Evolutionary conservation across 2,797 vertebrate species (phyloP).

Genomic region (Galaxias olidus): DNA sequence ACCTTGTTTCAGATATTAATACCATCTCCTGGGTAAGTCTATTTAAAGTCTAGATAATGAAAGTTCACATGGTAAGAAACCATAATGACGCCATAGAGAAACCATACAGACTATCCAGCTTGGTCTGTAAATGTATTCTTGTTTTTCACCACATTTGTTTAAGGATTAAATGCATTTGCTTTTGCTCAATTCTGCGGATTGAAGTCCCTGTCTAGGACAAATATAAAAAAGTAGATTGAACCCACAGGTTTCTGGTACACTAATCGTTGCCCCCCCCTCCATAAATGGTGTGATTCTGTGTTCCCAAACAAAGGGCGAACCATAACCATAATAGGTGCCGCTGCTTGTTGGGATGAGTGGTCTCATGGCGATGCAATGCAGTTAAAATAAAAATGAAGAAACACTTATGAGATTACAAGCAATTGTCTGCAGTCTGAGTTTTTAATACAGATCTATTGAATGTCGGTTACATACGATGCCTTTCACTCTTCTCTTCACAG

Average conservation of each 20-base stretch:
- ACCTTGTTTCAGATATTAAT: background rate
- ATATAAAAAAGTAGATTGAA: background rate
- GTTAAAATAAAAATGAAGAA: too few species aligned
- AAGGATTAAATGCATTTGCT: too few species aligned
- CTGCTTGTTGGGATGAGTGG: slow-evolving; percentile 7
- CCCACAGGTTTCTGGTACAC: background rate
- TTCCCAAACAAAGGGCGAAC: slow-evolving; percentile 43
- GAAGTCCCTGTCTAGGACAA: background rate
- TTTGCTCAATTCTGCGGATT: background rate
- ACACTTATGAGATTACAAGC: too few species aligned
- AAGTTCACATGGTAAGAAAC: too few species aligned
- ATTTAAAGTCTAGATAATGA: background rate
- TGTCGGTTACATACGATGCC: too few species aligned
- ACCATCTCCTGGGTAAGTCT: background rate
- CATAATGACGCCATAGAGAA: too few species aligned
- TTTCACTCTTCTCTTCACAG: too few species aligned
- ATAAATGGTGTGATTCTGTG: slow-evolving; percentile 29
- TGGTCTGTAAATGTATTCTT: too few species aligned
- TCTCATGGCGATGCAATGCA: slow-evolving; percentile 29
- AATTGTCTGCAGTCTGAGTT: too few species aligned
- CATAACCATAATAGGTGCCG: slow-evolving; percentile 57
- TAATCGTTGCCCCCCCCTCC: background rate
- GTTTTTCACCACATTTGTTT: too few species aligned
- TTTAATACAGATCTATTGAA: too few species aligned
- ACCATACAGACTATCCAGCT: too few species aligned